Conservation (phyloP, 2,113 vertebrate species). For the Chionodraco myersi region DNA sequence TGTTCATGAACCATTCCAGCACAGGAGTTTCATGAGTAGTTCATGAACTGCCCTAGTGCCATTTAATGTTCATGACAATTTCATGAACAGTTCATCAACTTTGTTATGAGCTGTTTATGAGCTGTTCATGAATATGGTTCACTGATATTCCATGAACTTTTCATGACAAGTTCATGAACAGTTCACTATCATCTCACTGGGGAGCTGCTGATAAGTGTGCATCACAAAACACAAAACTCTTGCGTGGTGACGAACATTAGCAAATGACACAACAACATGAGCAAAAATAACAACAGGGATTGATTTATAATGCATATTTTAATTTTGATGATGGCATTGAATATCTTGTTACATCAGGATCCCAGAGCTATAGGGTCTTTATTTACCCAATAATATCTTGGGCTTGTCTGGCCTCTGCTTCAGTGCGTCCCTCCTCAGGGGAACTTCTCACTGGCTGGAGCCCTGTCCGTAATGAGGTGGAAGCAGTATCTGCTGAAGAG, state of each 20-base stretch:
- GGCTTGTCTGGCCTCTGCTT: conserved; percentile 54
- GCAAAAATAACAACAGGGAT: conserved; percentile 2
- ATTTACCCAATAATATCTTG: conserved; percentile 64
- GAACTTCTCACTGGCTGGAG: conserved; percentile 59
- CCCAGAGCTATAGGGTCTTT: conserved; percentile 55
- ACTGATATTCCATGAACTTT: too few relatives aligned
- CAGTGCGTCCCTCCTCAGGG: conserved; percentile 50
- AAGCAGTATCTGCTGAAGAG: conserved; percentile 52
- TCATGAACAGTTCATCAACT: too few relatives aligned
- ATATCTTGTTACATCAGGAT: conserved; percentile 57
- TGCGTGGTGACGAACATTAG: background rate
- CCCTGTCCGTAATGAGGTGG: conserved; percentile 67
- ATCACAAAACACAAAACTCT: conserved; percentile 15
- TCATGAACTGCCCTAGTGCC: too few relatives aligned
- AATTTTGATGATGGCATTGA: conserved; percentile 33
- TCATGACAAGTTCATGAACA: too few relatives aligned
- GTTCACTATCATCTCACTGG: too few relatives aligned
- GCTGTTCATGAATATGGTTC: too few relatives aligned
- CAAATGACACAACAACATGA: background rate
- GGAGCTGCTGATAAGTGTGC: background rate
- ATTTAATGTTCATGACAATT: too few relatives aligned
- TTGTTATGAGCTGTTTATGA: too few relatives aligned
- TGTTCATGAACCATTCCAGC: too few relatives aligned
- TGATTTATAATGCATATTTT: conserved; percentile 15
- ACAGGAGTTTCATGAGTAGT: too few relatives aligned